phyloP scores from a whole-genome alignment of 2,888 invertebrate genomes.

The Rosalia funebris region DNA sequence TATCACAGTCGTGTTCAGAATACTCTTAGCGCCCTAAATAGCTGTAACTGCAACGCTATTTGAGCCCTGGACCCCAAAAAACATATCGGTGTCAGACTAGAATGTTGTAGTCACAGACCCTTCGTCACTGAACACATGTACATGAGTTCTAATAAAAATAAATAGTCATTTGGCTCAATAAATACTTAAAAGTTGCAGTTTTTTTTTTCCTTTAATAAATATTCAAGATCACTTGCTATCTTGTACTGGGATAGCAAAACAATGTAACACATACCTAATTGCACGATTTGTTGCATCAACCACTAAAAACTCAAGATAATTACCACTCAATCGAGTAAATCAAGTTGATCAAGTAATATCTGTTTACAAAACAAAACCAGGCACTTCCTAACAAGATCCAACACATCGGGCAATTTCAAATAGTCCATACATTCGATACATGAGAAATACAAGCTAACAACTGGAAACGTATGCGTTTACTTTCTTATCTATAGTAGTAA shows the following conservation, averaged over 20 bases:
- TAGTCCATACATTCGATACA: slow-evolving; percentile 27
- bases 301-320: slow-evolving; percentile 12
- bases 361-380: too few species aligned
- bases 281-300: slow-evolving; percentile 34
- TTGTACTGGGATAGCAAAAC: slow-evolving; percentile 49
- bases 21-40: slow-evolving; percentile 63
- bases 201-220: slow-evolving; percentile 30
- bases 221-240: slow-evolving; percentile 43
- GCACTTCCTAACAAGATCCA: slow-evolving; percentile 19
- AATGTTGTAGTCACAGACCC: slow-evolving; percentile 36
- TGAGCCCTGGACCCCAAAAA: slow-evolving; percentile 42
- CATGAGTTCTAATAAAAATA: slow-evolving; percentile 38
- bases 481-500: slow-evolving; percentile 36
- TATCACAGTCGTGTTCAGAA: slow-evolving; percentile 64
- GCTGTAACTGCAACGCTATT: slow-evolving; percentile 63
- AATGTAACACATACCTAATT: slow-evolving; percentile 40
- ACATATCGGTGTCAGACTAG: slow-evolving; percentile 39
- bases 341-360: too few species aligned
- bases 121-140: slow-evolving; percentile 23
- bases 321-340: slow-evolving; percentile 7
- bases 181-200: slow-evolving; percentile 44
- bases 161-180: slow-evolving; percentile 43
- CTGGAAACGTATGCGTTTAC: slow-evolving; percentile 31
- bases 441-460: slow-evolving; percentile 35
- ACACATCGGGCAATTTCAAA: slow-evolving; percentile 30